These are phyloP conservation scores for Anser brachyrhynchus DNA, from an alignment of 2,113 vertebrate genomes.

Conservation along the genomic window DNA sequence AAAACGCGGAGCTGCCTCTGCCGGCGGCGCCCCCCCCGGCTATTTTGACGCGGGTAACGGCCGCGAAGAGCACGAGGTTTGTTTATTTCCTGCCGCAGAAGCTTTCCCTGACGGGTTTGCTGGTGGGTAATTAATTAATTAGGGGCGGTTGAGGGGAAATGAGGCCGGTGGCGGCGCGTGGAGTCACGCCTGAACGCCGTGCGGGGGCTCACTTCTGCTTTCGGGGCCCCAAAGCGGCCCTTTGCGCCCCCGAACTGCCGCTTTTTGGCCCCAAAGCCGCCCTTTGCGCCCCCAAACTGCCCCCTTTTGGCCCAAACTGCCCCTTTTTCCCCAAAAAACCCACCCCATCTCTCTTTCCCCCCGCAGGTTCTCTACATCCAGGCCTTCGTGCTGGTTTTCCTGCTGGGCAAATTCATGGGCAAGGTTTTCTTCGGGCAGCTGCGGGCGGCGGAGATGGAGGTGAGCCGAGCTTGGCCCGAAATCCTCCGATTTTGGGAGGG, in stretches of 20 bases:
- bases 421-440: conserved; percentile 95
- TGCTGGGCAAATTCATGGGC: conserved; percentile 94
- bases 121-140: accelerated
- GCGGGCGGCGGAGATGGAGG: conserved; percentile 95
- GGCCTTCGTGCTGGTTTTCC: conserved; percentile 92
- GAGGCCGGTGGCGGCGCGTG: background rate
- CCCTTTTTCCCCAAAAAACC: background rate
- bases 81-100: too few relatives aligned
- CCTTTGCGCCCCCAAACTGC: too few relatives aligned
- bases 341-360: background rate
- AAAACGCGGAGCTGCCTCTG: too few relatives aligned
- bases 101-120: background rate
- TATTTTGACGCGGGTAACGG: too few relatives aligned
- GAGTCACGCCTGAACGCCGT: too few relatives aligned
- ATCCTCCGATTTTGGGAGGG: too few relatives aligned
- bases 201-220: background rate
- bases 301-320: too few relatives aligned
- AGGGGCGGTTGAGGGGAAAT: accelerated
- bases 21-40: too few relatives aligned
- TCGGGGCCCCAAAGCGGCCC: background rate
- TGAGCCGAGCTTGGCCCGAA: conserved; percentile 45
- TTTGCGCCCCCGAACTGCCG: too few relatives aligned
- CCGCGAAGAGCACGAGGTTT: too few relatives aligned
- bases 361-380: conserved; percentile 92
- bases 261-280: too few relatives aligned